Conservation (phyloP, 1,140 invertebrate genomes). For the Calliphora vicina region DNA sequence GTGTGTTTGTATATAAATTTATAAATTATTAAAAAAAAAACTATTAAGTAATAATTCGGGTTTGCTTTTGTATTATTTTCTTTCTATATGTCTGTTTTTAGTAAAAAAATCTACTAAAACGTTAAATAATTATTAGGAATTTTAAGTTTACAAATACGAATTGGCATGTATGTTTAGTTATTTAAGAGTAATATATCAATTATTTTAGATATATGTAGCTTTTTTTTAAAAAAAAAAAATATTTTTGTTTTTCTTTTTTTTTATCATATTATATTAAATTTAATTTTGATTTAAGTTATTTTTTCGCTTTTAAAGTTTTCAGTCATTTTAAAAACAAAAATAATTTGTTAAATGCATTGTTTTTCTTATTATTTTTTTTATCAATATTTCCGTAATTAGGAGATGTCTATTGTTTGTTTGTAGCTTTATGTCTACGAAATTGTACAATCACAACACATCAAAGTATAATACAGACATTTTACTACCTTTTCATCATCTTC, state of each 20-base stretch:
- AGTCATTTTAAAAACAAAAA: not conserved
- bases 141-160: slow-evolving; percentile 12
- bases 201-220: not conserved
- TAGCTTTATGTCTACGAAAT: slow-evolving; percentile 50
- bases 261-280: not conserved
- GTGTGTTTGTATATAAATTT: too few relatives aligned
- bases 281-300: not conserved
- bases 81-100: not conserved
- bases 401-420: not conserved
- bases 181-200: not conserved
- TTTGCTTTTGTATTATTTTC: not conserved
- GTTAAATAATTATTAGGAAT: slow-evolving; percentile 1
- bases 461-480: slow-evolving; percentile 60
- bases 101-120: not conserved
- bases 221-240: not conserved
- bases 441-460: slow-evolving; percentile 62
- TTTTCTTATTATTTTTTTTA: not conserved
- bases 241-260: not conserved
- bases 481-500: slow-evolving; percentile 60
- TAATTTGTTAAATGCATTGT: not conserved
- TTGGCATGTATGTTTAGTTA: not conserved
- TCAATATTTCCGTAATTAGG: not conserved
- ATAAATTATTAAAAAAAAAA: not conserved
- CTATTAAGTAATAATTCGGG: not conserved
- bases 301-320: not conserved